These are phyloP conservation scores for Apogon hyalosoma DNA, from an alignment of 2,797 vertebrate species.

Conservation along the genomic window DNA sequence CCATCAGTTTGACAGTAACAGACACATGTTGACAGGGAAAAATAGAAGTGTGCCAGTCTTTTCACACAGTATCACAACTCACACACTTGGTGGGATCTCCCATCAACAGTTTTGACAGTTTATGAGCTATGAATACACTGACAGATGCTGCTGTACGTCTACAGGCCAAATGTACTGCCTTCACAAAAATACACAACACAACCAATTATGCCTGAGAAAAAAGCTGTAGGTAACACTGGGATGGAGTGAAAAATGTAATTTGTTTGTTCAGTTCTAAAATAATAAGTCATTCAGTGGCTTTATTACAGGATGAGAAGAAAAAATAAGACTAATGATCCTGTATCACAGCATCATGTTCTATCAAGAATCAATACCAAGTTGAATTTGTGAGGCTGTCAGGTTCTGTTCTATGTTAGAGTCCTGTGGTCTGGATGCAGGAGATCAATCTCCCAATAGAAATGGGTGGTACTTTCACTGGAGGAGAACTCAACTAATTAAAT, in stretches of 20 bases:
- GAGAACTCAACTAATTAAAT: no score
- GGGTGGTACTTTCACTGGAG: no score
- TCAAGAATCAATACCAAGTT: no score
- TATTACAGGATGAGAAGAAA: no score
- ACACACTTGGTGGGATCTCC: not conserved
- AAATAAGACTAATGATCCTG: no score
- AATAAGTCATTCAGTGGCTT: not conserved
- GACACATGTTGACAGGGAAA: constrained; percentile 22
- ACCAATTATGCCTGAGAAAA: not conserved
- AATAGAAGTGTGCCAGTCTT: not conserved
- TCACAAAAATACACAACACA: not conserved
- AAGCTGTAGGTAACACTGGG: not conserved
- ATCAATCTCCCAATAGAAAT: no score
- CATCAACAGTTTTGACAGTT: constrained; percentile 6
- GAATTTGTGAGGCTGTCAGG: no score
- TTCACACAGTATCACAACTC: constrained; percentile 29
- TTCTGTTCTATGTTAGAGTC: no score
- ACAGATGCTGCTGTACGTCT: constrained; percentile 3
- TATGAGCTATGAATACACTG: constrained; percentile 3
- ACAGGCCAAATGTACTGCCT: constrained; percentile 1
- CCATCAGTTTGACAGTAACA: constrained; percentile 5
- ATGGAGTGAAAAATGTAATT: no score
- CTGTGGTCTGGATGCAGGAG: no score
- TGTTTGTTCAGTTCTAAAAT: not conserved
- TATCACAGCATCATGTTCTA: no score